Conservation (phyloP, 1,140 invertebrate species). For the Ips typographus region DNA sequence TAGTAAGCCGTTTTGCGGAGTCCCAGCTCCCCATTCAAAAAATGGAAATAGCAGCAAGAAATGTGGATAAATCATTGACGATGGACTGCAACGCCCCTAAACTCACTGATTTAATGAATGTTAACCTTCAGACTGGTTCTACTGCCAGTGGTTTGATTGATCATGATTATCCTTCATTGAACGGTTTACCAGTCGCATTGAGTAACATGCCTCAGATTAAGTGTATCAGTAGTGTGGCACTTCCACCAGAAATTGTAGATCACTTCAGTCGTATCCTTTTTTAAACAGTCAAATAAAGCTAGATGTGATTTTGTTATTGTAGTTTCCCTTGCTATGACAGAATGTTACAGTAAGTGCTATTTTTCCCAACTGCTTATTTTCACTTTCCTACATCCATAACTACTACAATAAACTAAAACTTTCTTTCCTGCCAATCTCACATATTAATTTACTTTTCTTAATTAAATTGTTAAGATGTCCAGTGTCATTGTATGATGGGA, state of each 20-base stretch:
- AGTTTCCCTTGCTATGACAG: background rate
- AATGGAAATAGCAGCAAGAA: constrained; percentile 69
- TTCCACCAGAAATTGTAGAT: constrained; percentile 90
- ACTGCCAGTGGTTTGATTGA: constrained; percentile 87
- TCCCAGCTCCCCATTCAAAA: constrained; percentile 62
- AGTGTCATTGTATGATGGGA: constrained; percentile 94
- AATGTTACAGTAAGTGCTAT: too few relatives aligned
- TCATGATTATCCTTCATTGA: constrained; percentile 83
- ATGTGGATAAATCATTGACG: constrained; percentile 70
- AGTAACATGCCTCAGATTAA: constrained; percentile 76
- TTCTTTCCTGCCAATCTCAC: background rate
- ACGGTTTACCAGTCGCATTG: constrained; percentile 64
- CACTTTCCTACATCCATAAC: too few relatives aligned
- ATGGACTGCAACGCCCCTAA: constrained; percentile 72
- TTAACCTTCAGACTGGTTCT: constrained; percentile 61
- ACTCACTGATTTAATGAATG: constrained; percentile 57
- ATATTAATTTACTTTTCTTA: background rate
- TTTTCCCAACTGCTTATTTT: too few relatives aligned
- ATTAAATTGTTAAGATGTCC: constrained; percentile 67
- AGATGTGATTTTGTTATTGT: background rate
- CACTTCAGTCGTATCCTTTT: constrained; percentile 90
- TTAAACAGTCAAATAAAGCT: constrained; percentile 14
- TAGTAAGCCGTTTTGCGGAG: constrained; percentile 42
- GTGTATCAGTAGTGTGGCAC: constrained; percentile 78
- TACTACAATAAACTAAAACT: background rate